Evolutionary conservation across 2,113 vertebrate species (phyloP).

Genomic region (Vanacampus margaritifer): DNA sequence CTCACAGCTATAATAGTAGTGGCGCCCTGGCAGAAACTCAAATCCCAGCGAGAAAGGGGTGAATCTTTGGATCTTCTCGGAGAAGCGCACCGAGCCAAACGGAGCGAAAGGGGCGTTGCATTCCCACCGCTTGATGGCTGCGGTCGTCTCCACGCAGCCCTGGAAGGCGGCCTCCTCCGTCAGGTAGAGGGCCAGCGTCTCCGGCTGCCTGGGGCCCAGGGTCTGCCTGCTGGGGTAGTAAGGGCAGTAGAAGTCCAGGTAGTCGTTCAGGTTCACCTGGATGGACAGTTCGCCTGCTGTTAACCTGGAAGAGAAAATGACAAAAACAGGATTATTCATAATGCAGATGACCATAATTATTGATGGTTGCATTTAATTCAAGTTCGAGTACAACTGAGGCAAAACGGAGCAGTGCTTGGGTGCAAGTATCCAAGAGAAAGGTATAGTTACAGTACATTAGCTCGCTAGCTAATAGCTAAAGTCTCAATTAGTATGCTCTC

Average conservation of each 20-base stretch:
- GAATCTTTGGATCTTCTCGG: constrained; percentile 97
- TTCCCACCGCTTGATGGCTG: constrained; percentile 94
- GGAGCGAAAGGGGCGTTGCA: constrained; percentile 86
- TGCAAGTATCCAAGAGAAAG: constrained; percentile 12
- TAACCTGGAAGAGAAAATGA: constrained; percentile 75
- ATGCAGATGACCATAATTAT: constrained; percentile 25
- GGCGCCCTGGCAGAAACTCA: constrained; percentile 89
- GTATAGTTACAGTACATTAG: background rate
- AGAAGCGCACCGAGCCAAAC: constrained; percentile 89
- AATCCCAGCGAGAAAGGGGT: constrained; percentile 96
- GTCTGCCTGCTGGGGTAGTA: constrained; percentile 71
- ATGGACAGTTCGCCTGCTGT: constrained; percentile 83
- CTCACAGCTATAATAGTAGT: constrained; percentile 98
- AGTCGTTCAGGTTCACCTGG: constrained; percentile 92
- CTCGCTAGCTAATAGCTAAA: background rate
- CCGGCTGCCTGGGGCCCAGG: constrained; percentile 63
- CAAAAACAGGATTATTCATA: background rate
- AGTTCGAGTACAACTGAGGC: background rate
- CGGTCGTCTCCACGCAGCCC: constrained; percentile 85
- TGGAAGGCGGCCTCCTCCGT: constrained; percentile 81
- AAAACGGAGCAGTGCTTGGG: constrained; percentile 8
- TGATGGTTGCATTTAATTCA: background rate
- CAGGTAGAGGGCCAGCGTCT: constrained; percentile 89
- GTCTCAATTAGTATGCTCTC: background rate
- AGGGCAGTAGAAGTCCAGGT: constrained; percentile 96